Evolutionary conservation across 1,140 invertebrate species (phyloP).

Genomic region (Armadillidium nasatum): DNA sequence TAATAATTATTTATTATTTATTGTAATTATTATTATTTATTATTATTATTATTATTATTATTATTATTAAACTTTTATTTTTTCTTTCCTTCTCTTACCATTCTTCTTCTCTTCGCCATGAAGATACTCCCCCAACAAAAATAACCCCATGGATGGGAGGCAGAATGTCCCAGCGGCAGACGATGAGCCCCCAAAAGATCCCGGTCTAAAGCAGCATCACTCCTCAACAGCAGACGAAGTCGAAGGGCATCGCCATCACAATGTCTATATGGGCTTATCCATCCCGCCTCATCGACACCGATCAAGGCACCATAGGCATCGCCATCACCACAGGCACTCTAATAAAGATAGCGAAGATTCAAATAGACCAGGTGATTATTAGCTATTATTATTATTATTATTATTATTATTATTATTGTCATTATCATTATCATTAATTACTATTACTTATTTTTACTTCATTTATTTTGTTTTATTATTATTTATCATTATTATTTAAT

Average conservation of each 20-base stretch:
- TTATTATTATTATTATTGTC: not conserved
- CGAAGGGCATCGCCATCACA: slow-evolving; percentile 74
- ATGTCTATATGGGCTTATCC: slow-evolving; percentile 80
- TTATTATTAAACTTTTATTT: no score
- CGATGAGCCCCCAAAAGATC: slow-evolving; percentile 68
- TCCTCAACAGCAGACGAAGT: slow-evolving; percentile 41
- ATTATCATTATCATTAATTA: not conserved
- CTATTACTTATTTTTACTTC: not conserved
- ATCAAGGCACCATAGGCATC: slow-evolving; percentile 54
- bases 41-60: no score
- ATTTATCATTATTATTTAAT: no score
- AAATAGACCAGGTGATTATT: slow-evolving; percentile 44
- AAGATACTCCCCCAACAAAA: no score
- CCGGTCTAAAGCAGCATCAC: slow-evolving; percentile 67
- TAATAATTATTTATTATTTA: no score
- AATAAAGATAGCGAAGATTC: slow-evolving; percentile 33
- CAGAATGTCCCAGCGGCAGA: slow-evolving; percentile 45
- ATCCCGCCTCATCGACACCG: slow-evolving; percentile 51
- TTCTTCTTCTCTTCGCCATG: no score
- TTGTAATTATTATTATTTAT: no score
- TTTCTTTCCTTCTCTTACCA: no score
- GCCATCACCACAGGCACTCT: slow-evolving; percentile 49
- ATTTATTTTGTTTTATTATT: not conserved
- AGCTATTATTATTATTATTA: not conserved
- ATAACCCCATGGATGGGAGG: slow-evolving; percentile 15